Percentiles rank a stretch among this genome's conserved stretches.
Conservation (phyloP, 2,113 vertebrate species). For the Pelobates fuscus region DNA sequence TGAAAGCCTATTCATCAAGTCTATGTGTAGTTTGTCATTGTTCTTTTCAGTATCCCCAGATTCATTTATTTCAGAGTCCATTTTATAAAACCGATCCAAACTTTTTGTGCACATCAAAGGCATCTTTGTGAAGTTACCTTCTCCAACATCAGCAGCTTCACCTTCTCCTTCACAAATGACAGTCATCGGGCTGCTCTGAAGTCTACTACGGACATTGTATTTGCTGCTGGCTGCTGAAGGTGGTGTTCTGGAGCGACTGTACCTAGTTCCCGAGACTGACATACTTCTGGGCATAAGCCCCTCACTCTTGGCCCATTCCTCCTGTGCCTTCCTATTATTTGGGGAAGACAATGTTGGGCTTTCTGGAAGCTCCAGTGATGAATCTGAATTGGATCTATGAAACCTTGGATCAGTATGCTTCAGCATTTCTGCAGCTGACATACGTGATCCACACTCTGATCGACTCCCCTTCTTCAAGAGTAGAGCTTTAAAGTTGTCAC, state of each 20-base stretch:
- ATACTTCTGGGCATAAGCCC: constrained; percentile 77
- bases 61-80: constrained; percentile 51
- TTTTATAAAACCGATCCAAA: constrained; percentile 54
- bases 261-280: constrained; percentile 74
- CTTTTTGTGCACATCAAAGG: constrained; percentile 53
- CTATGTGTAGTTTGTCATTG: constrained; percentile 41
- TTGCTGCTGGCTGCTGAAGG: constrained; percentile 95
- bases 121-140: constrained; percentile 59
- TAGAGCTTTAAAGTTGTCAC: constrained; percentile 97
- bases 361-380: constrained; percentile 58
- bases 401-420: constrained; percentile 87
- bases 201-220: constrained; percentile 85
- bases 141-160: constrained; percentile 73
- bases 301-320: constrained; percentile 87
- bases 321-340: constrained; percentile 69
- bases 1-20: constrained; percentile 51
- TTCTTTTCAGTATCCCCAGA: constrained; percentile 44
- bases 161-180: constrained; percentile 95
- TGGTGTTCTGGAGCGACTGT: constrained; percentile 86
- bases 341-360: constrained; percentile 69
- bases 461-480: constrained; percentile 94
- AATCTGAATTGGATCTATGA: constrained; percentile 75
- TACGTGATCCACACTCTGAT: constrained; percentile 85
- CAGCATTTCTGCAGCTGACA: constrained; percentile 94
- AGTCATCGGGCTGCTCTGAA: constrained; percentile 97